phyloP scores from a whole-genome alignment of 1,140 invertebrate genomes.

The Cydia amplana region DNA sequence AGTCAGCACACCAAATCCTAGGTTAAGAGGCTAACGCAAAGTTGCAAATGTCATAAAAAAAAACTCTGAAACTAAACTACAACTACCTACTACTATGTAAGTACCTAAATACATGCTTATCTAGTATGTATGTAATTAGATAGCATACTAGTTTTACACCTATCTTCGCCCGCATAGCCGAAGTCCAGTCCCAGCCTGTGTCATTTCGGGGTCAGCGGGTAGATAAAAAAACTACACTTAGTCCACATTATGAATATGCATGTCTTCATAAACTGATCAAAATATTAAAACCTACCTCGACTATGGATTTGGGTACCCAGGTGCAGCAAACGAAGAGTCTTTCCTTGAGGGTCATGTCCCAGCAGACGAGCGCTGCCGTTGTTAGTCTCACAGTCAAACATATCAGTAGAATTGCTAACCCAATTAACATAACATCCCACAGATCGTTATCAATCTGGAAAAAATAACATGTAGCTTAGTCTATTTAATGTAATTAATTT shows the following conservation, averaged over 20 bases:
- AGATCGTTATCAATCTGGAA: constrained; percentile 56
- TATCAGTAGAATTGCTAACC: constrained; percentile 57
- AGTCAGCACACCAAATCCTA: no score
- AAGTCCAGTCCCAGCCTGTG: no score
- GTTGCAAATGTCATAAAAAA: no score
- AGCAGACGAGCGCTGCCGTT: constrained; percentile 51
- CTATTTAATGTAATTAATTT: not conserved
- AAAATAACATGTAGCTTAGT: not conserved
- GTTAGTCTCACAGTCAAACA: constrained; percentile 55
- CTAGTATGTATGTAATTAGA: no score
- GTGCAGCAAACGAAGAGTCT: constrained; percentile 63
- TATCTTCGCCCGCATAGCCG: no score
- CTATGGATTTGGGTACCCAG: constrained; percentile 69
- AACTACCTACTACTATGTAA: no score
- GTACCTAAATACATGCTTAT: no score
- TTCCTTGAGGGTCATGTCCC: constrained; percentile 59
- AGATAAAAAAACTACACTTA: no score
- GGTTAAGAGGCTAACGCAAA: no score
- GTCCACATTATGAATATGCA: not conserved
- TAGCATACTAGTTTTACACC: no score
- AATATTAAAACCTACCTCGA: constrained; percentile 51
- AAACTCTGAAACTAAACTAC: no score
- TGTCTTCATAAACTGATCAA: not conserved
- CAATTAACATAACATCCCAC: constrained; percentile 56
- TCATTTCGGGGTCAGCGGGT: no score